Conservation (phyloP, 2,113 vertebrate species). For the Bolborhynchus lineola region DNA sequence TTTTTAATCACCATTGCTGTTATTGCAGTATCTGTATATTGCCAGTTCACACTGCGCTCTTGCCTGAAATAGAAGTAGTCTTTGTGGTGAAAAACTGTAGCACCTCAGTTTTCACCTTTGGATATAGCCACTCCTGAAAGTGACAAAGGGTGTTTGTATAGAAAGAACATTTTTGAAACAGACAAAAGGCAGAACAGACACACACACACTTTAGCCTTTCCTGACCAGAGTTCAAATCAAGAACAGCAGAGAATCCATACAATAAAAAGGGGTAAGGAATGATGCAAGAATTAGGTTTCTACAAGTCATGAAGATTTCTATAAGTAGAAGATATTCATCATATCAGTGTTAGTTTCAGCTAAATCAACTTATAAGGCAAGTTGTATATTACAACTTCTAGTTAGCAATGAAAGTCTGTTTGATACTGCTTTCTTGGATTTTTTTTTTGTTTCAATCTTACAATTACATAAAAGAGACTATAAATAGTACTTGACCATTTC, state of each 20-base stretch:
- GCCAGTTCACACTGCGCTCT: not conserved
- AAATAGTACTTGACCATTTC: not conserved
- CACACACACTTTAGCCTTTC: not conserved
- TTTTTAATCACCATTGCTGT: not conserved
- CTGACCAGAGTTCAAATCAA: not conserved
- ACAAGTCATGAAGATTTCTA: not conserved
- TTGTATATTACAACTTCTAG: not conserved
- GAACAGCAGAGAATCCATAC: not conserved
- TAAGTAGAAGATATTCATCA: not conserved
- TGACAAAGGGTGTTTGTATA: not conserved
- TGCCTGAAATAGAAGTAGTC: not conserved
- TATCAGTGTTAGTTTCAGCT: not conserved
- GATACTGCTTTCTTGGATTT: not conserved
- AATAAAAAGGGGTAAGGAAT: not conserved
- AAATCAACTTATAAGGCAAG: not conserved
- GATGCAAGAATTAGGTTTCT: not conserved
- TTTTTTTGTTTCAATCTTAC: not conserved
- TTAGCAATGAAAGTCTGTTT: not conserved
- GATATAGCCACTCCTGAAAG: not conserved
- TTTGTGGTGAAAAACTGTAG: not conserved
- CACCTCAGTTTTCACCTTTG: not conserved
- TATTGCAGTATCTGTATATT: not conserved
- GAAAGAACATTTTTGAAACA: not conserved
- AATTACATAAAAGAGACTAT: not conserved
- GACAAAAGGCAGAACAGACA: not conserved